phyloP scores from a whole-genome alignment of 2,113 vertebrate species.

The Prochilodus magdalenae region DNA sequence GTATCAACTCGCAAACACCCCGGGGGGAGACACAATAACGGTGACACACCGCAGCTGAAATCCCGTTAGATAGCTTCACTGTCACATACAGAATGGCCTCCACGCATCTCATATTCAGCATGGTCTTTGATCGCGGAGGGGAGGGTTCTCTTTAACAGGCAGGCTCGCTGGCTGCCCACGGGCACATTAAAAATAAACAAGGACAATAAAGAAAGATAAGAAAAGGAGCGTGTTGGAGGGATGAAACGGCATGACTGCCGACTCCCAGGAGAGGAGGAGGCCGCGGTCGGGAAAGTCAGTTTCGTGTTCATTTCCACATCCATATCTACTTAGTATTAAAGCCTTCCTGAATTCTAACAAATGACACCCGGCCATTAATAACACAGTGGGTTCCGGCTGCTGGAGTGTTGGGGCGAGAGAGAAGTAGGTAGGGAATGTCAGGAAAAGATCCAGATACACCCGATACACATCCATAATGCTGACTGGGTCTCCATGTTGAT shows the following conservation, averaged over 20 bases:
- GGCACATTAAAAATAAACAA: slow-evolving; percentile 59
- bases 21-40: slow-evolving; percentile 1
- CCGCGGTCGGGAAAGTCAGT: not conserved
- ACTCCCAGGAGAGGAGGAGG: slow-evolving; percentile 15
- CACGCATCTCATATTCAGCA: slow-evolving; percentile 42
- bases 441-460: not conserved
- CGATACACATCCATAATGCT: slow-evolving; percentile 21
- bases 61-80: slow-evolving; percentile 25
- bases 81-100: not conserved
- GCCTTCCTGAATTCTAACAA: not conserved
- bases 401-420: not conserved
- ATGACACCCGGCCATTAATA: not conserved
- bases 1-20: slow-evolving; percentile 3
- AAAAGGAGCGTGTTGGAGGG: slow-evolving; percentile 25
- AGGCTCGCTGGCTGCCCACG: slow-evolving; percentile 2
- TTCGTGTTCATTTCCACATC: not conserved
- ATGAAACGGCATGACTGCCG: slow-evolving; percentile 19
- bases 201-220: slow-evolving; percentile 54
- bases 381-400: not conserved
- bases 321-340: slow-evolving; percentile 13
- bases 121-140: slow-evolving; percentile 44
- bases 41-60: not conserved
- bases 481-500: not conserved
- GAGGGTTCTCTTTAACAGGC: slow-evolving; percentile 31
- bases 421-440: not conserved